Percentiles rank a stretch among this genome's conserved stretches.
Conservation (phyloP, 92 coral and sea anemone genomes). For the Actinostola sp. region DNA sequence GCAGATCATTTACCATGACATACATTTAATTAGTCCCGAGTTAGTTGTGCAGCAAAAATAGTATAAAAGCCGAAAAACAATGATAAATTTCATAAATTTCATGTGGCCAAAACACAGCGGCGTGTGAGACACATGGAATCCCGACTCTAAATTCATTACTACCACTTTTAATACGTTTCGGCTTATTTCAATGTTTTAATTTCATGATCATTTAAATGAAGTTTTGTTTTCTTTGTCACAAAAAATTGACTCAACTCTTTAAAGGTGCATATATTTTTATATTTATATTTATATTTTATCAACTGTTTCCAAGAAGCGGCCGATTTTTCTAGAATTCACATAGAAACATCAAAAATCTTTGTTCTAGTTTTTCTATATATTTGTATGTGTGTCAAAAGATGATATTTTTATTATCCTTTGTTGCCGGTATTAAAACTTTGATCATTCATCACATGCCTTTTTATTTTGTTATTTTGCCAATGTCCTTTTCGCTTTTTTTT, state of each 20-base stretch:
- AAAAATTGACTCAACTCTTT: constrained; percentile 10
- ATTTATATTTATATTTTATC: neutral
- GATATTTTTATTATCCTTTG: neutral
- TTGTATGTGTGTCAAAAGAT: neutral
- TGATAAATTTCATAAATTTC: neutral
- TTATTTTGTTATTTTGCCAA: neutral
- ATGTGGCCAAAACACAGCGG: constrained; percentile 29
- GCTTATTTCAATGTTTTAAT: constrained; percentile 6
- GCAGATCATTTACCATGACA: neutral
- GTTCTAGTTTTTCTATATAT: too few species aligned
- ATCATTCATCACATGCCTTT: neutral
- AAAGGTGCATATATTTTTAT: too few species aligned
- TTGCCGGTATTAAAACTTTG: neutral
- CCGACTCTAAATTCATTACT: constrained; percentile 4
- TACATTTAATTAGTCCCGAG: neutral
- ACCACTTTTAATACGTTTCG: constrained; percentile 2
- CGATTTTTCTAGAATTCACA: too few species aligned
- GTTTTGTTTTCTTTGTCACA: neutral
- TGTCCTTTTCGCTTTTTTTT: too few species aligned
- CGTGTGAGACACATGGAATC: too few species aligned
- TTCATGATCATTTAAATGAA: constrained; percentile 5
- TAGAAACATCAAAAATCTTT: too few species aligned
- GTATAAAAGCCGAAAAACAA: neutral
- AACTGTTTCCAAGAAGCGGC: neutral
- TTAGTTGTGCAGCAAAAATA: too few species aligned